Conservation (phyloP, 1,140 invertebrate genomes). For the Camponotus pennsylvanicus region DNA sequence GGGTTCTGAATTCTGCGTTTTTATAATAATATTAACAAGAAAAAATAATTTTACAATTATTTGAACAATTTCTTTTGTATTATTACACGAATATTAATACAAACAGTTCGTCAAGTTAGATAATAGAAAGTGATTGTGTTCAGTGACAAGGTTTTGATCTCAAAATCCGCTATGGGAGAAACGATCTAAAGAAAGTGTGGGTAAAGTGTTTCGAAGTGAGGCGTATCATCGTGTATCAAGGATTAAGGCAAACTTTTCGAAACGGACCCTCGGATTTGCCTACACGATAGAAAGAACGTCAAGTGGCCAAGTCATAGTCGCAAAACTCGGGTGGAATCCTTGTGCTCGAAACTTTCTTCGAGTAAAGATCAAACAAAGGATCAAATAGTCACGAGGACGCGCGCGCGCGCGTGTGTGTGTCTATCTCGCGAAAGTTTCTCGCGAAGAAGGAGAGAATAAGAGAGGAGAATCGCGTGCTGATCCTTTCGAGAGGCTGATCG, state of each 20-base stretch:
- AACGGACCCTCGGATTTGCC: constrained; percentile 23
- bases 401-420: not conserved
- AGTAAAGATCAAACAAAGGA: constrained; percentile 40
- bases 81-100: not conserved
- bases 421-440: constrained; percentile 42
- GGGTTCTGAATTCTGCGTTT: not conserved
- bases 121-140: not conserved
- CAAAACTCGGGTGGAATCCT: not conserved
- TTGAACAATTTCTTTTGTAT: not conserved
- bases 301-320: constrained; percentile 27
- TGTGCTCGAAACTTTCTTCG: constrained; percentile 17
- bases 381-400: constrained; percentile 7
- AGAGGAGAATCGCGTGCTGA: constrained; percentile 24
- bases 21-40: not conserved
- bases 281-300: constrained; percentile 32
- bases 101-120: not conserved
- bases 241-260: constrained; percentile 5
- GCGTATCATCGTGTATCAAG: not conserved
- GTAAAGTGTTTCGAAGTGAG: not conserved
- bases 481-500: constrained; percentile 18
- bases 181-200: not conserved
- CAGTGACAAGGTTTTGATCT: not conserved
- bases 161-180: not conserved
- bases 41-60: not conserved
- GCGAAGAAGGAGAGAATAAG: constrained; percentile 10